Conservation (phyloP, 2,888 invertebrate genomes). For the Volucella bombylans region DNA sequence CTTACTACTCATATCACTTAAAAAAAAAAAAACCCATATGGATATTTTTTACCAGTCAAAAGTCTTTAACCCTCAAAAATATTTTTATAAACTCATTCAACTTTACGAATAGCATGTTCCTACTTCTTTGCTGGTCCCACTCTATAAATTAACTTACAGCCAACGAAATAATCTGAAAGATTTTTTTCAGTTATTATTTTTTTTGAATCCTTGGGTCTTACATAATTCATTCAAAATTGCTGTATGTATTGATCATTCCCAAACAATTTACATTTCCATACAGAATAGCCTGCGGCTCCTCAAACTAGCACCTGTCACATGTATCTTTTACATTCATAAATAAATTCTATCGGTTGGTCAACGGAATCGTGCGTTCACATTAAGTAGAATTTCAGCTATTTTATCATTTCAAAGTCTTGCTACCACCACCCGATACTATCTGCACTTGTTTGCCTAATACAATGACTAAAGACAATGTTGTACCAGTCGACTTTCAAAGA, state of each 20-base stretch:
- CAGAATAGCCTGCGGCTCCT: constrained; percentile 47
- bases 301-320: constrained; percentile 71
- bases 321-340: constrained; percentile 57
- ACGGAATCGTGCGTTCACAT: constrained; percentile 64
- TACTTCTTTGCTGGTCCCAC: not conserved
- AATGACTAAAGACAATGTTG: constrained; percentile 8
- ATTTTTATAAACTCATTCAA: too few relatives aligned
- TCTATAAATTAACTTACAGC: not conserved
- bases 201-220: constrained; percentile 33
- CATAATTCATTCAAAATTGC: constrained; percentile 26
- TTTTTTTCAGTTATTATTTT: not conserved
- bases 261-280: constrained; percentile 41
- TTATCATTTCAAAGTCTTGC: constrained; percentile 43
- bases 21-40: too few relatives aligned
- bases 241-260: constrained; percentile 48
- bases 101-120: constrained; percentile 1
- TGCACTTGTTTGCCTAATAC: constrained; percentile 52
- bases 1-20: too few relatives aligned
- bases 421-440: constrained; percentile 34
- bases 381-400: constrained; percentile 66
- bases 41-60: too few relatives aligned
- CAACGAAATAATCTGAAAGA: constrained; percentile 1
- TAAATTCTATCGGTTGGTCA: constrained; percentile 46
- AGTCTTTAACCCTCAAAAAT: too few relatives aligned
- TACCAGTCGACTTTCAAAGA: not conserved